These are phyloP conservation scores for Cygnus atratus DNA, from an alignment of 2,113 vertebrate genomes.

Conservation along the genomic window DNA sequence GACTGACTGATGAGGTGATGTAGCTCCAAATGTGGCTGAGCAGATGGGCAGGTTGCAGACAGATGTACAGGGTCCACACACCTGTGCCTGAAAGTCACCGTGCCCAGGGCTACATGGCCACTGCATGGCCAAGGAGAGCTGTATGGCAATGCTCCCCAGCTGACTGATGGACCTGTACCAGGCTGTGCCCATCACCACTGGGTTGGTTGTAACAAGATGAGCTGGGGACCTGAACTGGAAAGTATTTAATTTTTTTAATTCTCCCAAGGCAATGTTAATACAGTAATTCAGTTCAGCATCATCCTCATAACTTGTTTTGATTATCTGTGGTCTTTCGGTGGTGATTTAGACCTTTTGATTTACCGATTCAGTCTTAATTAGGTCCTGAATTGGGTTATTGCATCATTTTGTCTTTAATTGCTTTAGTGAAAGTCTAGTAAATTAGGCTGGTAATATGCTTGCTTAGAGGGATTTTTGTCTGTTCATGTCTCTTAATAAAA, in stretches of 20 bases:
- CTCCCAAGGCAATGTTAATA: background rate
- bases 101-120: background rate
- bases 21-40: background rate
- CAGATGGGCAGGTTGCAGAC: background rate
- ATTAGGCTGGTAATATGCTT: conserved; percentile 35
- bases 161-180: background rate
- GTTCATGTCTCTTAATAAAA: conserved; percentile 46
- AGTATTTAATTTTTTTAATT: background rate
- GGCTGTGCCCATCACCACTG: background rate
- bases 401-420: conserved; percentile 54
- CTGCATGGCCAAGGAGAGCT: background rate
- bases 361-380: conserved; percentile 54
- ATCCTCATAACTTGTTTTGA: background rate
- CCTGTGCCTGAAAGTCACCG: background rate
- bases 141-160: background rate
- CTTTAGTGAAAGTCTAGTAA: conserved; percentile 48
- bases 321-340: conserved; percentile 13
- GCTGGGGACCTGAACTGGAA: background rate
- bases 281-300: conserved; percentile 1
- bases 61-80: background rate
- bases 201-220: background rate
- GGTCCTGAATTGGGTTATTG: conserved; percentile 41
- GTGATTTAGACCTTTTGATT: conserved; percentile 51
- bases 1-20: background rate
- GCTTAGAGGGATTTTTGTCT: conserved; percentile 36